Base-by-base conservation (phyloP, 2,113 vertebrate genomes). In the Petaurus breviceps region DNA sequence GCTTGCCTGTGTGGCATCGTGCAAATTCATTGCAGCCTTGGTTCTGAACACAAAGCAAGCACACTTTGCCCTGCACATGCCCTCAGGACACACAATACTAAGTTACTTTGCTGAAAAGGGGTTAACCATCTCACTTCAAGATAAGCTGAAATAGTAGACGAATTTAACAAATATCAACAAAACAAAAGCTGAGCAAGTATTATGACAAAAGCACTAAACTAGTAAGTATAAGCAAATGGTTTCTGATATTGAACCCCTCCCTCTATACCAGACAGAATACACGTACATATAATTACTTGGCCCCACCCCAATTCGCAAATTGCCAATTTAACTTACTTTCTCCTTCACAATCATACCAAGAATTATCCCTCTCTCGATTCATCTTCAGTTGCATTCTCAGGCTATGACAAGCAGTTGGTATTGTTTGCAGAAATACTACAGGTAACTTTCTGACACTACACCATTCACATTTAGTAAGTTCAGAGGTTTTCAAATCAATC, bases 381-480 rank as follows among this genome's bases (percentile, higher is more conserved):
- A 99, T 99, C 95, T 99, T 98, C 91, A 99, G 98, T n/a, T 99
- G 99, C 3, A 98, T 92, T 92, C 99, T 99, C 92, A 99, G 98
- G 19, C 99, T 99, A 25, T 98, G 98, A 92, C 99, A 99, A 97
- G 99, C 99, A 12, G 97, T 94, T 9, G 98, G 98, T 4, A 98
- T 95, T 16, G 99, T 99, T 98, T 99, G 99, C 91, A 99, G 99
- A 98, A 99, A 99, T 91, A 99, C 98, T 49, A 99, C 99, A 3
- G 99, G 99, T 52, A 99, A 98, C 97, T 99, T 99, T 92, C 99
- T 98, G 52, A 99, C 99, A 95, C 98, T 99, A 98, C 99, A 99
- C 99, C 99, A 99, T 98, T 99, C 99, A 94, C 99, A 99, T 98
- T 99, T 99, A 95, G 99, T 99, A 97, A 99, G 98, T 98, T 99